Evolutionary conservation across 2,797 vertebrate genomes (phyloP).

Genomic region (Danio tinwini): DNA sequence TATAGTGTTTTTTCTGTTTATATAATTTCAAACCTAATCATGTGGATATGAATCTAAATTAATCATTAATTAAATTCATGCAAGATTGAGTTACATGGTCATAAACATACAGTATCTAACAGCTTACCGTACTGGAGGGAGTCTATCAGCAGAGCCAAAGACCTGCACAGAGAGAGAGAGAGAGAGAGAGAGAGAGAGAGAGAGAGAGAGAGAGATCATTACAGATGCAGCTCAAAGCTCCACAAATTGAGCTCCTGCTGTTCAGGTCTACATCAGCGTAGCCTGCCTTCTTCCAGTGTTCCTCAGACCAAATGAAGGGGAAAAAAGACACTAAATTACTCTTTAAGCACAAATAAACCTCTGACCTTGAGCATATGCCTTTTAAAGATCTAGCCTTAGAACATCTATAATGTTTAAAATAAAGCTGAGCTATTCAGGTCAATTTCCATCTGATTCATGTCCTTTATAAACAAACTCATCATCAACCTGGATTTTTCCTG

Average conservation of each 20-base stretch:
- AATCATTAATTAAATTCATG: not conserved
- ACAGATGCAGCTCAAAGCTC: conserved; percentile 26
- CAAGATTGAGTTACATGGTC: not conserved
- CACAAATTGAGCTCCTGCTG: conserved; percentile 28
- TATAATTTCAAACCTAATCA: too few species aligned
- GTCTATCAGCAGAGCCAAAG: conserved; percentile 7
- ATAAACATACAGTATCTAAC: not conserved
- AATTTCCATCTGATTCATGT: not conserved
- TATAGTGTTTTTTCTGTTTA: too few species aligned
- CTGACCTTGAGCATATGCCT: not conserved
- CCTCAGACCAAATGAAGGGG: conserved; percentile 1
- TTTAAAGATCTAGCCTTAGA: not conserved
- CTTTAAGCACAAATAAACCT: conserved; percentile 11
- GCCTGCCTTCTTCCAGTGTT: not conserved
- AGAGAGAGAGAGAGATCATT: conserved; percentile 31
- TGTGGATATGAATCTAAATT: too few species aligned
- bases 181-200: conserved; percentile 17
- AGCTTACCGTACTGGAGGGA: conserved; percentile 2
- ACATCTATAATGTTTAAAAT: not conserved
- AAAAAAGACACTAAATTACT: conserved; percentile 1
- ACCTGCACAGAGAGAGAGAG: not conserved
- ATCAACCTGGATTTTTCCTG: not conserved
- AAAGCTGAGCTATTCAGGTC: not conserved
- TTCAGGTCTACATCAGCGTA: conserved; percentile 29
- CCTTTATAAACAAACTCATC: not conserved